Percentiles rank a stretch among this genome's conserved stretches.
These are phyloP conservation scores for Pentalonia nigronervosa DNA, from an alignment of 1,140 invertebrate genomes.

Conservation along the genomic window DNA sequence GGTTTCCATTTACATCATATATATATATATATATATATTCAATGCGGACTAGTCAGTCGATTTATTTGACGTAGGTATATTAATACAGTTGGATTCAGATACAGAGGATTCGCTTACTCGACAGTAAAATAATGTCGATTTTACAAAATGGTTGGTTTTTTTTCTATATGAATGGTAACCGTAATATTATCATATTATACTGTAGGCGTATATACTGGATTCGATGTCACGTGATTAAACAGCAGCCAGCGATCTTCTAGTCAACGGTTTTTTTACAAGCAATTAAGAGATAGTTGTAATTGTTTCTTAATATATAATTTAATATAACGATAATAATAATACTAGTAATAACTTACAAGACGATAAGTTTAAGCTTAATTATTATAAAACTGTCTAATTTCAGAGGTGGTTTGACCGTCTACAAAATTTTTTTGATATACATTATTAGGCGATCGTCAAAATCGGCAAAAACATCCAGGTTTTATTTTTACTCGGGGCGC, in stretches of 20 bases:
- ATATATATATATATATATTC: neutral
- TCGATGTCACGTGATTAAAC: neutral
- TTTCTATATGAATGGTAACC: neutral
- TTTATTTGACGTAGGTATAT: conserved; percentile 1
- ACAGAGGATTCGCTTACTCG: neutral
- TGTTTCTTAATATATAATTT: neutral
- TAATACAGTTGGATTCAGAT: neutral
- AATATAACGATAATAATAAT: neutral
- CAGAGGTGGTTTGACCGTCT: neutral
- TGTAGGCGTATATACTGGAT: neutral
- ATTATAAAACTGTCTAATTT: neutral
- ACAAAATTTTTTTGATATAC: neutral
- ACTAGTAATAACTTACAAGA: neutral
- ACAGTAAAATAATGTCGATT: neutral
- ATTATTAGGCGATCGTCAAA: neutral
- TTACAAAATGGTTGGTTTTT: neutral
- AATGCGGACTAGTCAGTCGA: neutral
- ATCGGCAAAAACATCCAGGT: neutral
- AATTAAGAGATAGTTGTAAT: neutral
- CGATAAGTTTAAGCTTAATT: too few species aligned
- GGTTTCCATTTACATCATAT: neutral
- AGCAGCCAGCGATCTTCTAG: neutral
- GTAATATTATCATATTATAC: neutral
- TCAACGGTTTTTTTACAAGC: neutral
- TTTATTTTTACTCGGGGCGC: neutral